Evolutionary conservation across 2,888 invertebrate species (phyloP), one percentile per base, ranked within the genome.

Genomic region (Halocaridina rubra): DNA sequence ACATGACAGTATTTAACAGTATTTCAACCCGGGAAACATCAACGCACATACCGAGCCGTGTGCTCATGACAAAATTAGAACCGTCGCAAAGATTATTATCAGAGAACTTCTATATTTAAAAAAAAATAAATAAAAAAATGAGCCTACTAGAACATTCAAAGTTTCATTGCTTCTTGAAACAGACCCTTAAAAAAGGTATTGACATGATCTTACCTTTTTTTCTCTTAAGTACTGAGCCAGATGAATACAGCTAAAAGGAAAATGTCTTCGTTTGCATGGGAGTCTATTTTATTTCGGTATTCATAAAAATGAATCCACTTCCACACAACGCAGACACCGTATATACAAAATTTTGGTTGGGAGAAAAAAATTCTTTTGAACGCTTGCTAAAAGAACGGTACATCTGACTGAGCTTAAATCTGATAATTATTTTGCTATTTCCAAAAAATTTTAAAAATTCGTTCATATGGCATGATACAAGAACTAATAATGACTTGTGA

Each of bases 161-260:
- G n/a, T n/a, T n/a, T n/a, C n/a, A n/a, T 81, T 84, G 84, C 84
- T 84, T 84, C 84, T 84, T 84, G 84, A 84, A 84, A 84, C 84
- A 84, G 84, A 84, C 84, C 84, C 75, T 80, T 79, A 79, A 59
- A 84, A 79, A 75, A 69, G 67, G 80, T n/a, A n/a, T n/a, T n/a
- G n/a, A 67, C 74, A 74, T 84, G 32, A 53, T 79, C 84, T 84
- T 84, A 84, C 84, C 84, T 84, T 84, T 22, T 19, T 33, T 74
- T 84, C 67, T 67, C 24, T 79, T 72, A 72, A n/a, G n/a, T n/a
- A 82, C 30, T 76, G 82, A 82, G 76, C 82, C 77, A 77, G 82
- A 39, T 71, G 82, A 77, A 24, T 61, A 71, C 64, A 57, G 53
- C 64, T 71, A 72, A 78, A n/a, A n/a, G n/a, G n/a, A n/a, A 29